Evolutionary conservation across 2,888 invertebrate species (phyloP).

Genomic region (Chrysotoxum bicinctum): DNA sequence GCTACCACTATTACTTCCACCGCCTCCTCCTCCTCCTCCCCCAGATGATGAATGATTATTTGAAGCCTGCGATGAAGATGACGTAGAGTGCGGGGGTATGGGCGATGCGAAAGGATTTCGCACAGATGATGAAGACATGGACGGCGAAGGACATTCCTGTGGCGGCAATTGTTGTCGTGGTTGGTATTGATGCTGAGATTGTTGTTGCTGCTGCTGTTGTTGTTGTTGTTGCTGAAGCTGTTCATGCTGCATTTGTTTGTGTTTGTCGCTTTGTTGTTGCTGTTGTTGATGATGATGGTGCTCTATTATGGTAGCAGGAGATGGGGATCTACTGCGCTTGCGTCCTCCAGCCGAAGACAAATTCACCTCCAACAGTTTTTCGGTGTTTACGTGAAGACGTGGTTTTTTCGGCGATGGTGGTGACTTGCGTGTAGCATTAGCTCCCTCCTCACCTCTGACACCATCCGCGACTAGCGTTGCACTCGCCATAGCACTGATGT

Average conservation of each 20-base stretch:
- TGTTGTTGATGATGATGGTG: slow-evolving; percentile 70
- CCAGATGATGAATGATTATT: slow-evolving; percentile 73
- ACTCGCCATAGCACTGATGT: slow-evolving; percentile 84
- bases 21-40: slow-evolving; percentile 76
- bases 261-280: slow-evolving; percentile 74
- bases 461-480: slow-evolving; percentile 63
- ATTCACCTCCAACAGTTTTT: slow-evolving; percentile 71
- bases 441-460: not conserved
- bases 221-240: slow-evolving; percentile 41
- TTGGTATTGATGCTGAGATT: slow-evolving; percentile 65
- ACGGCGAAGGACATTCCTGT: slow-evolving; percentile 70
- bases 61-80: slow-evolving; percentile 55
- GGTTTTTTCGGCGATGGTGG: slow-evolving; percentile 70
- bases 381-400: slow-evolving; percentile 70
- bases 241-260: slow-evolving; percentile 45
- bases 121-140: slow-evolving; percentile 76
- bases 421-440: slow-evolving; percentile 60
- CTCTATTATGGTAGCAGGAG: slow-evolving; percentile 48
- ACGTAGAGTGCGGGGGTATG: slow-evolving; percentile 76
- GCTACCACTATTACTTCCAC: slow-evolving; percentile 78
- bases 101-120: slow-evolving; percentile 81
- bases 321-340: slow-evolving; percentile 71
- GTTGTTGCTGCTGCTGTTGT: slow-evolving; percentile 49
- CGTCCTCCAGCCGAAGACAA: slow-evolving; percentile 67
- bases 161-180: slow-evolving; percentile 41